A percentile compares a stretch with the other conserved stretches of the same genome.
phyloP scores from a whole-genome alignment of 2,888 invertebrate species.

The Lepetodrilus schrolli region DNA sequence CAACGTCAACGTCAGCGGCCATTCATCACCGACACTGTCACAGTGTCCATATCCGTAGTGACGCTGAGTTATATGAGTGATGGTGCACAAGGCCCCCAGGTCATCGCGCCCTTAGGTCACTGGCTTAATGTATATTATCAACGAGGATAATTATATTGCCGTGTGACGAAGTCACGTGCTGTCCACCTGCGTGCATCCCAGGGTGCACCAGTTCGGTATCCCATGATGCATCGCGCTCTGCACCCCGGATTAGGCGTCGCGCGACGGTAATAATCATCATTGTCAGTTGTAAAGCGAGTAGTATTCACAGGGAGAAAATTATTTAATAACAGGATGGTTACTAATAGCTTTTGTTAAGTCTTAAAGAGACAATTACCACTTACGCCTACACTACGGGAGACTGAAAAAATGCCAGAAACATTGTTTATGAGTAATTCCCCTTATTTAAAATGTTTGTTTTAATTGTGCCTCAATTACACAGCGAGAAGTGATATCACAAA shows the following conservation, averaged over 20 bases:
- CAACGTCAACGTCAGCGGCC: neutral
- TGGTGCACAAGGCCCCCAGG: no score
- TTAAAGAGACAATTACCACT: neutral
- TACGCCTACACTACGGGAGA: no score
- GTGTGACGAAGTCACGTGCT: neutral
- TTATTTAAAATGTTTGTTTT: no score
- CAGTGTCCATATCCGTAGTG: neutral
- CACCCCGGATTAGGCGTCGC: neutral
- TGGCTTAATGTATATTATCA: conserved; percentile 8
- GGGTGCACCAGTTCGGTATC: neutral
- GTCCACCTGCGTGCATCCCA: conserved; percentile 14
- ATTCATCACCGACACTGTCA: conserved; percentile 17
- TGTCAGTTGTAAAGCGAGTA: neutral
- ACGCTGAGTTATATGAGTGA: neutral
- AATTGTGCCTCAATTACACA: no score
- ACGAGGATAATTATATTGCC: neutral
- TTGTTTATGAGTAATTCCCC: no score
- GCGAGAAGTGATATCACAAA: no score
- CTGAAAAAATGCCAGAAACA: no score
- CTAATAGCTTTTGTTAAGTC: conserved; percentile 8
- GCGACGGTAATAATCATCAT: neutral
- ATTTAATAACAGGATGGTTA: neutral
- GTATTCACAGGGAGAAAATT: neutral
- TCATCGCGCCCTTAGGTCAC: neutral
- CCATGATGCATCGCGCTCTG: neutral